Evolutionary conservation across 2,888 invertebrate genomes (phyloP).

Genomic region (Pammene fasciana): DNA sequence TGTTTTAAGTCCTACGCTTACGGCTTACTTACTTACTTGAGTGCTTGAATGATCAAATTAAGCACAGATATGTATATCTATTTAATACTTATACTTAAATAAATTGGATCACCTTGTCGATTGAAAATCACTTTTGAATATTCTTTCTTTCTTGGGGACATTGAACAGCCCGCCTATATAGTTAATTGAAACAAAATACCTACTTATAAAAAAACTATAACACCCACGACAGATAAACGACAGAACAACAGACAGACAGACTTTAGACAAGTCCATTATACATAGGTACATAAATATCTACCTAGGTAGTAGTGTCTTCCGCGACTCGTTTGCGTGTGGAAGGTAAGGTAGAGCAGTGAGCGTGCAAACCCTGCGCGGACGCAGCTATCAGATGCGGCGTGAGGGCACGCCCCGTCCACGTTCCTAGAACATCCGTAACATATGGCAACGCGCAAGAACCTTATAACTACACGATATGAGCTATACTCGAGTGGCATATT

Average conservation of each 20-base stretch:
- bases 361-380: constrained; percentile 28
- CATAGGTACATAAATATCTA: not conserved
- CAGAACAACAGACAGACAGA: not conserved
- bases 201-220: no score
- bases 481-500: not conserved
- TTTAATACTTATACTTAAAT: no score
- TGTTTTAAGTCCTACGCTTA: no score
- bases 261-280: not conserved
- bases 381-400: constrained; percentile 28
- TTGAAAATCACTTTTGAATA: no score
- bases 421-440: constrained; percentile 29
- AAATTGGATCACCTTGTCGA: no score
- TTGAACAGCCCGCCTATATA: no score
- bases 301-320: not conserved
- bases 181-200: no score
- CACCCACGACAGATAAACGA: not conserved
- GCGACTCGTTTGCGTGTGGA: constrained; percentile 25
- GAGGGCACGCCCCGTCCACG: constrained; percentile 27
- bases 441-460: not conserved
- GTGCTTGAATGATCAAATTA: no score
- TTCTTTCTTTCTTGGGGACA: no score
- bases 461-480: not conserved
- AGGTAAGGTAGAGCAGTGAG: constrained; percentile 12
- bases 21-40: no score
- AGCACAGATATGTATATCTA: no score